These are phyloP conservation scores for Dolichomitus sp. DNA, from an alignment of 2,888 invertebrate genomes.

Conservation along the genomic window DNA sequence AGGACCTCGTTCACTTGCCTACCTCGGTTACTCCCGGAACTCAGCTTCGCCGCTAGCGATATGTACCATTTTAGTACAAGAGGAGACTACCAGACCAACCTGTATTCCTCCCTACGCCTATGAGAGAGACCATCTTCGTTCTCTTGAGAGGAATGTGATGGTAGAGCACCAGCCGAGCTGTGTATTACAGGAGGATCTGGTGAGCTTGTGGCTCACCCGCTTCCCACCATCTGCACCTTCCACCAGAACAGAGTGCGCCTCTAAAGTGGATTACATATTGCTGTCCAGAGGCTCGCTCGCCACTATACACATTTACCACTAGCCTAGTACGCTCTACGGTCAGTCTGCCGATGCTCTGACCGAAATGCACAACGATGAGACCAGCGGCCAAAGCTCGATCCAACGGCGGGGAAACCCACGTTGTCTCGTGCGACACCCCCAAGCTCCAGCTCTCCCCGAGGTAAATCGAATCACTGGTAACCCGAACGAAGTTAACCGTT, in stretches of 20 bases:
- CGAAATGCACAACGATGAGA: slow-evolving; percentile 37
- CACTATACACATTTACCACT: slow-evolving; percentile 47
- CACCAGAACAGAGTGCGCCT: slow-evolving; percentile 58
- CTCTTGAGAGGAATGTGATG: not conserved
- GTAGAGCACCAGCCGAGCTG: not conserved
- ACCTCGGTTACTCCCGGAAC: not conserved
- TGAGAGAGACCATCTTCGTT: slow-evolving; percentile 3
- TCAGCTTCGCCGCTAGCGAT: slow-evolving; percentile 15
- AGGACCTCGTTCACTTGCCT: slow-evolving; percentile 26
- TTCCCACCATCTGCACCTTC: slow-evolving; percentile 18
- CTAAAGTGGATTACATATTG: slow-evolving; percentile 83
- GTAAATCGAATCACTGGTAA: slow-evolving; percentile 83
- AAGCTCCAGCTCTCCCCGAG: slow-evolving; percentile 73
- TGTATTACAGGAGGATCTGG: slow-evolving; percentile 6
- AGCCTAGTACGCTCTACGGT: slow-evolving; percentile 15
- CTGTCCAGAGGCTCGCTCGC: slow-evolving; percentile 56
- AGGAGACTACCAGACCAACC: not conserved
- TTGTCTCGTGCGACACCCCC: slow-evolving; percentile 51
- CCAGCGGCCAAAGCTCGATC: slow-evolving; percentile 5
- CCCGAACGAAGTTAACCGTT: slow-evolving; percentile 75
- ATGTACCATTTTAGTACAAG: slow-evolving; percentile 16
- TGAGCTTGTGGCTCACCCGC: slow-evolving; percentile 48
- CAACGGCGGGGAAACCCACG: slow-evolving; percentile 4
- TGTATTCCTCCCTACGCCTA: not conserved
- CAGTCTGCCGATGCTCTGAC: slow-evolving; percentile 8